Evolutionary conservation across 2,888 invertebrate species (phyloP), one percentile per base, ranked within the genome.

Genomic region (Pecten maximus): DNA sequence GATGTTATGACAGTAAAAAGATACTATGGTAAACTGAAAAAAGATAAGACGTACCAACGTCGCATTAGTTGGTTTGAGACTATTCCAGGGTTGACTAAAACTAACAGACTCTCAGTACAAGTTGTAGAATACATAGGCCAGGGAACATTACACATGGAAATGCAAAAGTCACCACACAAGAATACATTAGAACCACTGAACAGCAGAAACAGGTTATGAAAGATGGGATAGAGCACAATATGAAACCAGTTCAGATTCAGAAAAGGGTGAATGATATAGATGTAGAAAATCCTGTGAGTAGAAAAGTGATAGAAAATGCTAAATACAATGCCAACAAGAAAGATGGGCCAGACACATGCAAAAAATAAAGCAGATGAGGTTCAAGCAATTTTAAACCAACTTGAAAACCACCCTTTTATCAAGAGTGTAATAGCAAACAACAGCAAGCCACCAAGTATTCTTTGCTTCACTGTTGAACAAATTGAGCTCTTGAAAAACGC

Each of bases 381-480:
- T 15, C 90, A 90, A 40, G n/a, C 48, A 10, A 10, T 88, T 12
- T 10, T 89, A 40, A 40, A 40, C 16, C 12, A 50, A 8, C 19
- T 91, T 35, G 40, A 19, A 12, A 10, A 40, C 0, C 48, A 89
- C 40, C 16, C 23, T 28, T 87, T 88, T 54, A 88, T 87, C 2
- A 40, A 40, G n/a, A 8, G 87, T 40, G 87, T 91, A 0, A 54
- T 91, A 0, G 48, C 74, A 40, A 86, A 54, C 40, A 89, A 91
- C 40, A 87, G 87, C 74, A 35, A 39, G 28, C 89, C 87, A 60
- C 89, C 89, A 40, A 90, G n/a, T 50, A 40, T 89, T 12, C 89
- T 90, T 39, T 86, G 86, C 16, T 89, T 89, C 40, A 88, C 89
- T n/a, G 86, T 74, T 40, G 86, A 91, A 88, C 91, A 91, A 50